phyloP scores from a whole-genome alignment of 1,140 invertebrate species.

The Sycobia sp. region DNA sequence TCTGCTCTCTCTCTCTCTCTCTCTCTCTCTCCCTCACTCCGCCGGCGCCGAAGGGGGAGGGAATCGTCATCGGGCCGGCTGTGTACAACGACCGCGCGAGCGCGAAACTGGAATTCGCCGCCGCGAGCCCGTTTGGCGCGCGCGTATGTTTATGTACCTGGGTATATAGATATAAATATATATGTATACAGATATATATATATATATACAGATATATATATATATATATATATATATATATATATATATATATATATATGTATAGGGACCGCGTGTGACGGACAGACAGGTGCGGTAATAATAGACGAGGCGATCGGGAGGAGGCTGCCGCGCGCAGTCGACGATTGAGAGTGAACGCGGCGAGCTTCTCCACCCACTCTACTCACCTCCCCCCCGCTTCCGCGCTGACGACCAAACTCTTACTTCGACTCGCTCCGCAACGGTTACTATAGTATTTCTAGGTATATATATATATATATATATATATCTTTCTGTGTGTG shows the following conservation, averaged over 20 bases:
- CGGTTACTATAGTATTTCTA: too few relatives aligned
- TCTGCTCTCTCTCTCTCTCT: too few relatives aligned
- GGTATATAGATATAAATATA: too few relatives aligned
- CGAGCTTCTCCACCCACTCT: not conserved
- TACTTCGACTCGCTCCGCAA: too few relatives aligned
- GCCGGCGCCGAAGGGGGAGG: not conserved
- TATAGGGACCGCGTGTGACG: constrained; percentile 31
- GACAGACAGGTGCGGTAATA: constrained; percentile 56
- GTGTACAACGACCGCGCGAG: constrained; percentile 16
- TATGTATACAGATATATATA: too few relatives aligned
- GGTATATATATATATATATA: too few relatives aligned
- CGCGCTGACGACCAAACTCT: too few relatives aligned
- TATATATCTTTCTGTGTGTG: too few relatives aligned
- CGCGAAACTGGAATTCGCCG: constrained; percentile 55
- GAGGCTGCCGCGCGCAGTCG: constrained; percentile 34
- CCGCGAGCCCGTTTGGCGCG: too few relatives aligned
- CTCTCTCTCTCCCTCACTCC: too few relatives aligned
- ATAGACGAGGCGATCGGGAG: constrained; percentile 51
- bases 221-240: not conserved
- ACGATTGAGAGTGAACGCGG: constrained; percentile 40
- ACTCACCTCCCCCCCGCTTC: not conserved
- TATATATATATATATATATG: not conserved
- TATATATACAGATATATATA: too few relatives aligned
- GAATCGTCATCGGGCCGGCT: constrained; percentile 17
- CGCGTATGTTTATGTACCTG: too few relatives aligned